Conservation (phyloP, 2,113 vertebrate species). For the Platichthys flesus region DNA sequence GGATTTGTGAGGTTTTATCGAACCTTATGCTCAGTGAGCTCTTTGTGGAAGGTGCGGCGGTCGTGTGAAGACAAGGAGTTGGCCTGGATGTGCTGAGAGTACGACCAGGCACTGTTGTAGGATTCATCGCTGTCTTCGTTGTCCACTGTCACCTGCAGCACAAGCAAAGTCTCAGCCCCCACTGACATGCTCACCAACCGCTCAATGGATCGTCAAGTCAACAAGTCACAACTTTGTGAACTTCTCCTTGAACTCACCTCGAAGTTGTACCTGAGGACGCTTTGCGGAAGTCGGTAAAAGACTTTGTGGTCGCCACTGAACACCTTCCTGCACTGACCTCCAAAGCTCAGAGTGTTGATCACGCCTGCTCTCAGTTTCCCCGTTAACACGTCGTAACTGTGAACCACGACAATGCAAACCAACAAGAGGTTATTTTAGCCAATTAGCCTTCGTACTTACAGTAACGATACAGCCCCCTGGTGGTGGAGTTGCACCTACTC, state of each 20-base stretch:
- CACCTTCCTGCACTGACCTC: conserved; percentile 91
- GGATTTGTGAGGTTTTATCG: not conserved
- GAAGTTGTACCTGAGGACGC: conserved; percentile 89
- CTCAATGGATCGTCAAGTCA: too few species aligned
- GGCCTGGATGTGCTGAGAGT: conserved; percentile 77
- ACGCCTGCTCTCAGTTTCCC: conserved; percentile 83
- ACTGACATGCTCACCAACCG: not conserved
- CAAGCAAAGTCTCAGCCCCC: not conserved
- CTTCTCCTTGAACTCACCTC: conserved; percentile 79
- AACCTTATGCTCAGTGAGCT: conserved; percentile 71
- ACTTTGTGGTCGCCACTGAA: conserved; percentile 84
- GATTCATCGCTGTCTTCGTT: conserved; percentile 93
- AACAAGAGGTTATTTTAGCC: too few species aligned
- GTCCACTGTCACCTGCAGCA: conserved; percentile 85
- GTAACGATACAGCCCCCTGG: not conserved
- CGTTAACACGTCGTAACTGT: conserved; percentile 86
- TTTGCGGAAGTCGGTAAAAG: conserved; percentile 88
- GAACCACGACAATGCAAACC: not conserved
- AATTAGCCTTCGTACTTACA: not conserved
- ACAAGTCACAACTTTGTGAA: not conserved
- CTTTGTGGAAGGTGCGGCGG: conserved; percentile 75
- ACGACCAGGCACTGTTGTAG: conserved; percentile 92
- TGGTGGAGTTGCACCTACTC: conserved; percentile 33
- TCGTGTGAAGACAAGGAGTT: conserved; percentile 65
- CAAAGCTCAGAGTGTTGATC: conserved; percentile 91